phyloP scores from a whole-genome alignment of 1,140 invertebrate species.

The Riptortus pedestris region DNA sequence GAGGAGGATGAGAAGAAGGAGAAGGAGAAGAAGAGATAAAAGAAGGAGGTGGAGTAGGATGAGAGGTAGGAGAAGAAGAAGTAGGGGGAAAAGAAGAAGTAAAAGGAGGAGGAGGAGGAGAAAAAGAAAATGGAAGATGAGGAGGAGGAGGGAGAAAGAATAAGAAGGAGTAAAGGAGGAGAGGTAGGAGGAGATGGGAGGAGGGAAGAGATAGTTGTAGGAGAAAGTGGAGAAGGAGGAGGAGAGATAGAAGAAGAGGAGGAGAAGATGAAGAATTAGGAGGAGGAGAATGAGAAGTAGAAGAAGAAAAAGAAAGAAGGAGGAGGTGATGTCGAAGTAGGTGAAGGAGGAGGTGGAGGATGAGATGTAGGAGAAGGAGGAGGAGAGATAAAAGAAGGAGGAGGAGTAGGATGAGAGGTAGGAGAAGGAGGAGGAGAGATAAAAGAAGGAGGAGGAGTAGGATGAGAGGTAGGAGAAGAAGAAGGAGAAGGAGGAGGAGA shows the following conservation, averaged over 20 bases:
- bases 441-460: neutral
- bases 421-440: neutral
- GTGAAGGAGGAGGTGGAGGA: neutral
- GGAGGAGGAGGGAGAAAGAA: neutral
- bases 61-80: neutral
- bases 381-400: neutral
- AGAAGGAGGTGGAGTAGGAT: neutral
- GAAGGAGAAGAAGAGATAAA: neutral
- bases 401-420: neutral
- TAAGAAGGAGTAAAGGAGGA: neutral
- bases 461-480: neutral
- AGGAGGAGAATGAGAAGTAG: neutral
- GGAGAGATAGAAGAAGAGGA: neutral
- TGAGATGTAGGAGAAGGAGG: neutral
- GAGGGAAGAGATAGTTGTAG: neutral
- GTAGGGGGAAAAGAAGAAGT: neutral
- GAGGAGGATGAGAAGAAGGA: neutral
- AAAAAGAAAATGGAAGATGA: neutral
- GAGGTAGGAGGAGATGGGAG: neutral
- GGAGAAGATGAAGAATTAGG: neutral
- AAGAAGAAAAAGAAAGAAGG: neutral
- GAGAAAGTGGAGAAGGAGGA: neutral
- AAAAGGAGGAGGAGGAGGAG: neutral
- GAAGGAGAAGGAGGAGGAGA: neutral
- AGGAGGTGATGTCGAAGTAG: neutral